A percentile compares a stretch with the other conserved stretches of the same genome.
Conservation (phyloP, 2,113 vertebrate species). For the Eulemur macaco region DNA sequence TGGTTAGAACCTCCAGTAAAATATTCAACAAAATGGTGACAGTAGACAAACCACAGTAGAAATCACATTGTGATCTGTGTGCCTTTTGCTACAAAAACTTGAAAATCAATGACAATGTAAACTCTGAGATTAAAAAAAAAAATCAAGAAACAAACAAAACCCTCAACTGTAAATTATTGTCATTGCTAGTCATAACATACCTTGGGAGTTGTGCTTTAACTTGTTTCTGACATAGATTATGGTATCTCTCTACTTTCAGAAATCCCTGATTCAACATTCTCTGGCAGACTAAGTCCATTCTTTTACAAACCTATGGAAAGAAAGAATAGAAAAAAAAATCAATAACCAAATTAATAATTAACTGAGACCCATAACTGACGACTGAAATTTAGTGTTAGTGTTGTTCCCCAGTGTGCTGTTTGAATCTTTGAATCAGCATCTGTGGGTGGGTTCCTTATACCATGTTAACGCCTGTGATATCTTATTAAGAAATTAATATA, state of each 20-base stretch:
- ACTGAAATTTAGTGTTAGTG: background rate
- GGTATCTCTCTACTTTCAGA: slow-evolving; percentile 97
- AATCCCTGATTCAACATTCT: slow-evolving; percentile 98
- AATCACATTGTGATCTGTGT: background rate
- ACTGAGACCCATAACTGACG: background rate
- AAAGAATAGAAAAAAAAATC: background rate
- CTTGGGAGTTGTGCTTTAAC: slow-evolving; percentile 98
- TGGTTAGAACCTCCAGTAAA: background rate
- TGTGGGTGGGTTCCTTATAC: background rate
- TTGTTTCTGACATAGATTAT: slow-evolving; percentile 98
- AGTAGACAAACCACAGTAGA: background rate
- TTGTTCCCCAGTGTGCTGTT: background rate
- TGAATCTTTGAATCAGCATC: background rate
- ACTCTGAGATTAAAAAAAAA: background rate
- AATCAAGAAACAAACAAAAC: background rate
- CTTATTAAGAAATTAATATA: background rate
- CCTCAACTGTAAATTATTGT: background rate
- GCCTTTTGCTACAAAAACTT: slow-evolving; percentile 1
- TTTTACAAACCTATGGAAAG: slow-evolving; percentile 93
- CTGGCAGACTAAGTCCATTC: slow-evolving; percentile 98
- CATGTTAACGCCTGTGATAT: background rate
- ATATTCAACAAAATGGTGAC: background rate
- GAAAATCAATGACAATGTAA: background rate
- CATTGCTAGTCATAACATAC: slow-evolving; percentile 81
- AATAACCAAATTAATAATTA: background rate